Evolutionary conservation across 2,113 vertebrate genomes (phyloP).

Genomic region (Junco hyemalis): DNA sequence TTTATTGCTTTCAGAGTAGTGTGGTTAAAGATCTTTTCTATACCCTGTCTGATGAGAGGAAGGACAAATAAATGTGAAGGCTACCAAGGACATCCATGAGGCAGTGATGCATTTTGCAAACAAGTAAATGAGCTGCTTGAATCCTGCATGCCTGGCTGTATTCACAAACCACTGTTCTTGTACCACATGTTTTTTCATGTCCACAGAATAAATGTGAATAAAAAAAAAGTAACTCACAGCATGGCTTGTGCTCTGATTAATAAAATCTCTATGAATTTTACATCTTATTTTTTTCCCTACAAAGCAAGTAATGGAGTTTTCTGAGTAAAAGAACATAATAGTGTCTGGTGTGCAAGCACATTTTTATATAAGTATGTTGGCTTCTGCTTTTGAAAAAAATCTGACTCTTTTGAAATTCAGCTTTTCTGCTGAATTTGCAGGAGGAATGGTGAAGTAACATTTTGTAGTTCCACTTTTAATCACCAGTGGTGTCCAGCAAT

Average conservation of each 20-base stretch:
- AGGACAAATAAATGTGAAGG: neutral
- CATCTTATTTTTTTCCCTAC: neutral
- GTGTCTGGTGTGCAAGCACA: neutral
- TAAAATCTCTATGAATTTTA: neutral
- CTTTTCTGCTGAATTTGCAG: neutral
- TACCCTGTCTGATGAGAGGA: neutral
- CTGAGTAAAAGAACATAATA: neutral
- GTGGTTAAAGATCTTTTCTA: neutral
- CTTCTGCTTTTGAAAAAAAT: neutral
- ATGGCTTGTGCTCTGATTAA: neutral
- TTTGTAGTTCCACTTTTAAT: neutral
- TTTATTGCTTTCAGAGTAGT: neutral
- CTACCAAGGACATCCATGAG: neutral
- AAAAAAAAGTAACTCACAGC: neutral
- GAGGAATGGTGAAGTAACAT: neutral
- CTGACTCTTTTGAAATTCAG: neutral
- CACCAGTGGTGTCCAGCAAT: neutral
- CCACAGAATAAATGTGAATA: neutral
- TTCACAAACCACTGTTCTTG: neutral
- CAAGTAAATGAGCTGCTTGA: neutral
- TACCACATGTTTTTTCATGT: neutral
- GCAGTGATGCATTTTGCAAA: neutral
- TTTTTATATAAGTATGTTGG: neutral
- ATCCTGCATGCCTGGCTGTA: neutral
- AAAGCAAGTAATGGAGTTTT: neutral